Evolutionary conservation across 2,797 vertebrate genomes (phyloP), one percentile per base, ranked within the genome.

Genomic region (Sebastes baramenuke): DNA sequence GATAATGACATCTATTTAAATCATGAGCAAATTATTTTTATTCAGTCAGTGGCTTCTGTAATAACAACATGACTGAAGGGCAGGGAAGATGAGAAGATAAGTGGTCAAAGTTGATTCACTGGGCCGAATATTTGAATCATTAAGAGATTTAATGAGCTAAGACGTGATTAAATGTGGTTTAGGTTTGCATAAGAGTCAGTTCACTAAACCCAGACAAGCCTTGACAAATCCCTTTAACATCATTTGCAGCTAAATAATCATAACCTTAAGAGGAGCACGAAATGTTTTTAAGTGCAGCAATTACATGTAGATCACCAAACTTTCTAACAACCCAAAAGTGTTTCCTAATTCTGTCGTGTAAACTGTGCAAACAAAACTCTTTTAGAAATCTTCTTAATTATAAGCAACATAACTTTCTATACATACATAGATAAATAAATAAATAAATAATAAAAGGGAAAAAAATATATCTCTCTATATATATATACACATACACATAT

Each of bases 141-240:
- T 75, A 72, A 71, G 29, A 46, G 55, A 62, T 87, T 84, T 70
- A 81, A 86, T 72, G 82, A 84, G 77, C 79, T 61, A 36, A 42
- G 77, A 59, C 69, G 77, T 84, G 58, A 90, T 88, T 88, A 86
- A 81, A 88, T 82, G 73, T 61, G 77, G 77, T 76, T 78, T 20
- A 67, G 58, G 25, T 75, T 67, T 54, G 27, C 67, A 60, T 38
- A 67, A 52, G 66, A 82, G 72, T 42, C 55, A 24, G 13, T 42
- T 64, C 32, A 62, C 38, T 54, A 56, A 82, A 75, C n/a, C 61
- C 59, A 4, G 58, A 73, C 62, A 68, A 34, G 49, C 46, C 38
- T 1, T 2, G 73, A 68, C 24, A 30, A 82, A 82, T 79, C 67
- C 64, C 25, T n/a, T 59, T 32, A 81, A 22, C 22, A 36, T 71